Evolutionary conservation across 2,113 vertebrate genomes (phyloP).

Genomic region (Myotis davidii): DNA sequence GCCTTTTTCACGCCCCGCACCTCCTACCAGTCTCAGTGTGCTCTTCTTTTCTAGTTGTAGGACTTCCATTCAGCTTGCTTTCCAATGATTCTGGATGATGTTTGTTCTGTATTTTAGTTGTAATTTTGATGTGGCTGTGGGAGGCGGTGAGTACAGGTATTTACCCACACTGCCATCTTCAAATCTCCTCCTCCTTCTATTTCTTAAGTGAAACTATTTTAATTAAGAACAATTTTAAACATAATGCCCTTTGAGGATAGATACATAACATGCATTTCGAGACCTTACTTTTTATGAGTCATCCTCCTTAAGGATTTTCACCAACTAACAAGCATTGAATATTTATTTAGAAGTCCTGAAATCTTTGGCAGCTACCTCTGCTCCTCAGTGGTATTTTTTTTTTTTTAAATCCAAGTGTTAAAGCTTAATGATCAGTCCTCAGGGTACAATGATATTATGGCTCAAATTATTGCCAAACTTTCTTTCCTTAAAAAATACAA

Average conservation of each 20-base stretch:
- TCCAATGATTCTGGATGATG: no score
- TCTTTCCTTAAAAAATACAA: constrained; percentile 66
- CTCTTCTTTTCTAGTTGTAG: no score
- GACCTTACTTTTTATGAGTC: constrained; percentile 3
- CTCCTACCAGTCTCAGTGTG: no score
- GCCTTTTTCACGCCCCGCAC: no score
- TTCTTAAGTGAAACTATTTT: constrained; percentile 55
- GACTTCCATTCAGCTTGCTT: no score
- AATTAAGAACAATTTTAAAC: constrained; percentile 27
- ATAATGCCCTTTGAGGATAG: not conserved
- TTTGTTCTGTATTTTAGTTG: no score
- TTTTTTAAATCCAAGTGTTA: constrained; percentile 22
- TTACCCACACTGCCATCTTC: no score
- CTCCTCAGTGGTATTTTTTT: constrained; percentile 21
- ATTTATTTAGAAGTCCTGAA: constrained; percentile 54
- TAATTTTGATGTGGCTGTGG: no score
- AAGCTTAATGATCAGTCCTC: constrained; percentile 61
- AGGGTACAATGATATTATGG: constrained; percentile 43
- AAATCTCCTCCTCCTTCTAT: not conserved
- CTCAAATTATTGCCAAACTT: constrained; percentile 70
- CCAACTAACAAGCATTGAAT: not conserved
- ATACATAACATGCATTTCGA: not conserved
- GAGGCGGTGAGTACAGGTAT: no score
- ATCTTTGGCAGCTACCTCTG: not conserved
- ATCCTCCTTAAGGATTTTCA: not conserved